Base-by-base conservation (phyloP, 2,113 vertebrate species). In the Ictalurus punctatus region DNA sequence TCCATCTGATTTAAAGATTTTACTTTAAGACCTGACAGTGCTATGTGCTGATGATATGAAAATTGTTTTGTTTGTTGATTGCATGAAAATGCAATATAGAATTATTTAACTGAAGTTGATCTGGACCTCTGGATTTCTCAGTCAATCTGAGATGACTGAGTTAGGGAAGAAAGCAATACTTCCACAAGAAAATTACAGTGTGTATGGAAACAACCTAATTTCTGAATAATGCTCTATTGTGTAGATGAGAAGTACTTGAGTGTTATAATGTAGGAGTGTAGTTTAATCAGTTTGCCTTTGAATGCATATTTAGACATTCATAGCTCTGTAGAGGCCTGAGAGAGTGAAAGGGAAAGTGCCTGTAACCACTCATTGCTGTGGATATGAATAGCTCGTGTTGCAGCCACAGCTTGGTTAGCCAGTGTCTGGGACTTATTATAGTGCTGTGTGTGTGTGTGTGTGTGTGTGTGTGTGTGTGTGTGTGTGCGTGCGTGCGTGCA, bases 391-490 rank as follows among this genome's bases (percentile, higher is more conserved):
- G 95, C 94, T 93, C 92, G 93, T 89, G 93, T 94, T 95, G 93
- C 91, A 94, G 94, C 95, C 95, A 80, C 96, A 95, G 93, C 92
- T 94, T 44, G 93, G 95, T 95, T 94, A 92, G 94, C 90, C 95
- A 93, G 71, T 91, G 95, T 95, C 95, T 96, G 96, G 94, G 93
- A 95, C 94, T 95, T 95, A 95, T 96, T 96, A 96, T 95, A 95
- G 95, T 87, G 91, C 91, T 85, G 92, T 90, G 92, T 95, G 93
- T 95, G 93, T 95, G 89, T 90, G 86, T 92, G 89, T 84, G 73
- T 94, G 92, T 92, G 87, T 90, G 84, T 30, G 83, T 71, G 73
- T 87, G 86, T 65, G 84, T 65, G 76, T 80, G 80, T 76, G 78
- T 80, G 88, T n/a, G 54, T 44, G 74, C 14, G 40, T 89, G 90